Evolutionary conservation across 2,888 invertebrate genomes (phyloP).

Genomic region (Agonopterix heracliana): DNA sequence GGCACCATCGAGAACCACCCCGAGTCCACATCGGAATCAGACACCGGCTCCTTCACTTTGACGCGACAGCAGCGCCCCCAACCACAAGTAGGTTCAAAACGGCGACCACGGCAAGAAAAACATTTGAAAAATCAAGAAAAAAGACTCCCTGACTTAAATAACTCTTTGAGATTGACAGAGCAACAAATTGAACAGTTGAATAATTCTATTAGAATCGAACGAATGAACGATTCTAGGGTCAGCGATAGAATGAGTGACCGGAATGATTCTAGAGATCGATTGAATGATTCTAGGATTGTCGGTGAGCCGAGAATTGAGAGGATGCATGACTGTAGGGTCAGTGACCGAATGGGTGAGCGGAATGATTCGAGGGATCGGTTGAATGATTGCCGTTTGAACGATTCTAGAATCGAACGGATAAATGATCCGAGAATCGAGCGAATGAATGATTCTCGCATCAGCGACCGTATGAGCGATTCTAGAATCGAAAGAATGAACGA

Average conservation of each 20-base stretch:
- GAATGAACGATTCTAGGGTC: conserved; percentile 9
- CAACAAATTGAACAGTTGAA: conserved; percentile 39
- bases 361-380: conserved; percentile 19
- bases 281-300: conserved; percentile 19
- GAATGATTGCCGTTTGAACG: conserved; percentile 21
- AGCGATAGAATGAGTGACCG: conserved; percentile 17
- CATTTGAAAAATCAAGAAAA: conserved; percentile 51
- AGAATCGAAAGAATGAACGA: conserved; percentile 21
- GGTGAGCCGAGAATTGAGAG: conserved; percentile 31
- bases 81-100: conserved; percentile 60
- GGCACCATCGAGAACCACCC: conserved; percentile 71
- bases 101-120: conserved; percentile 55
- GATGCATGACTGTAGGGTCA: conserved; percentile 22
- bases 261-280: conserved; percentile 16
- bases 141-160: conserved; percentile 37
- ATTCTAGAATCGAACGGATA: conserved; percentile 17
- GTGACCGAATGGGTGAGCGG: conserved; percentile 23
- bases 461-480: conserved; percentile 26
- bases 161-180: conserved; percentile 33
- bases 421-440: conserved; percentile 24
- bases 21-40: conserved; percentile 67
- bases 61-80: conserved; percentile 64
- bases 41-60: conserved; percentile 63
- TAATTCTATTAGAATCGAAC: conserved; percentile 27
- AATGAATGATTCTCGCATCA: conserved; percentile 24